Evolutionary conservation across 2,888 invertebrate species (phyloP).

Genomic region (Drosophila antonietae): DNA sequence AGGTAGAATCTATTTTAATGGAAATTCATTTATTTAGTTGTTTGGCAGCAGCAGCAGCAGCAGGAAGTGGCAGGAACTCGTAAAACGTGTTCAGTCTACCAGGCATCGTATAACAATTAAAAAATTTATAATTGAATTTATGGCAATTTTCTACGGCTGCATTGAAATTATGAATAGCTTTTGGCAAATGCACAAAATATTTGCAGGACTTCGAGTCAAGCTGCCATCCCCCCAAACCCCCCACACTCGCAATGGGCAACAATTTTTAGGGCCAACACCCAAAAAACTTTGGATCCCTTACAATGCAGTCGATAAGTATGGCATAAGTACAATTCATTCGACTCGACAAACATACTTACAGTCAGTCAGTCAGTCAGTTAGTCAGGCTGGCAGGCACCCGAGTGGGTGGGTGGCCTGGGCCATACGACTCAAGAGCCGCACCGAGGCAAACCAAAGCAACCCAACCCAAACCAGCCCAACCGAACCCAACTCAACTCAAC

Average conservation of each 20-base stretch:
- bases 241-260: constrained; percentile 5
- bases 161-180: constrained; percentile 50
- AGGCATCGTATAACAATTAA: constrained; percentile 36
- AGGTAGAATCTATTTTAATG: constrained; percentile 65
- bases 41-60: constrained; percentile 21
- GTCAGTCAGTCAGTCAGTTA: not conserved
- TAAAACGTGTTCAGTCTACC: constrained; percentile 33
- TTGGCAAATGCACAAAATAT: constrained; percentile 51
- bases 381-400: constrained; percentile 8
- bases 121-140: constrained; percentile 69
- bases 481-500: constrained; percentile 8
- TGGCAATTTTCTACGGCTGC: constrained; percentile 52
- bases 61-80: constrained; percentile 45
- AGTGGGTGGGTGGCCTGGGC: constrained; percentile 8
- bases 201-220: constrained; percentile 54
- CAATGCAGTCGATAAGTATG: constrained; percentile 79
- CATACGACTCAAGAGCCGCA: constrained; percentile 27
- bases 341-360: constrained; percentile 56
- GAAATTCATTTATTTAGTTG: constrained; percentile 68
- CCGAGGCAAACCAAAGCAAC: not conserved
- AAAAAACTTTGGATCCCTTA: constrained; percentile 62
- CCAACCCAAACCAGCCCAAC: not conserved
- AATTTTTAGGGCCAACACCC: constrained; percentile 62
- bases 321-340: constrained; percentile 74
- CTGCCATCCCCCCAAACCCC: not conserved